Evolutionary conservation across 2,113 vertebrate species (phyloP).

Genomic region (Sturnus vulgaris): DNA sequence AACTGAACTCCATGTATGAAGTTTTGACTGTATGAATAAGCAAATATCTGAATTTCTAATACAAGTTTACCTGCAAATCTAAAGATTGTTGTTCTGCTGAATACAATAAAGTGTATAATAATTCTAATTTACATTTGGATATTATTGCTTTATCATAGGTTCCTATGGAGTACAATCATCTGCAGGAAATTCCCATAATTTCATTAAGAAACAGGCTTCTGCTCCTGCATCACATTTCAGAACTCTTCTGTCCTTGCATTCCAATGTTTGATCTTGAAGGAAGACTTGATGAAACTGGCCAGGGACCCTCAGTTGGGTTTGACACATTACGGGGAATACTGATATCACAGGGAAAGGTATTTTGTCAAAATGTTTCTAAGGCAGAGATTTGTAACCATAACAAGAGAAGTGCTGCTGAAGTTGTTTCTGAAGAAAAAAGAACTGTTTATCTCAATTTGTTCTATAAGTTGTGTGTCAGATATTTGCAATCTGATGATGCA

Average conservation of each 20-base stretch:
- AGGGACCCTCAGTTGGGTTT: slow-evolving; percentile 91
- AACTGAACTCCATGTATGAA: background rate
- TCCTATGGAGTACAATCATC: slow-evolving; percentile 98
- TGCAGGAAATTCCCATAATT: slow-evolving; percentile 92
- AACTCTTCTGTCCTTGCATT: slow-evolving; percentile 98
- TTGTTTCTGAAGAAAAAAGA: background rate
- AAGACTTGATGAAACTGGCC: slow-evolving; percentile 87
- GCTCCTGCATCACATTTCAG: slow-evolving; percentile 94
- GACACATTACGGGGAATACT: slow-evolving; percentile 92
- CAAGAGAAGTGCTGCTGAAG: background rate
- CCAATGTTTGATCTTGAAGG: slow-evolving; percentile 99
- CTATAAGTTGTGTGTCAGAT: background rate
- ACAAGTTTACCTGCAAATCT: background rate
- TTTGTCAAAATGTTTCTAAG: background rate
- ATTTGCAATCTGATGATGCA: background rate
- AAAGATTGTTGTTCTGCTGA: background rate
- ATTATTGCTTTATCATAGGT: slow-evolving; percentile 73
- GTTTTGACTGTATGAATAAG: background rate
- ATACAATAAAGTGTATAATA: background rate
- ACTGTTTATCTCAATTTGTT: background rate
- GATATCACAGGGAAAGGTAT: slow-evolving; percentile 97
- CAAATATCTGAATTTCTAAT: background rate
- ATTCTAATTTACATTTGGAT: background rate
- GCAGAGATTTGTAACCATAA: background rate
- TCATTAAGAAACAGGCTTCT: slow-evolving; percentile 90